Evolutionary conservation across 2,797 vertebrate species (phyloP).

Genomic region (Malacoctenus gilli): DNA sequence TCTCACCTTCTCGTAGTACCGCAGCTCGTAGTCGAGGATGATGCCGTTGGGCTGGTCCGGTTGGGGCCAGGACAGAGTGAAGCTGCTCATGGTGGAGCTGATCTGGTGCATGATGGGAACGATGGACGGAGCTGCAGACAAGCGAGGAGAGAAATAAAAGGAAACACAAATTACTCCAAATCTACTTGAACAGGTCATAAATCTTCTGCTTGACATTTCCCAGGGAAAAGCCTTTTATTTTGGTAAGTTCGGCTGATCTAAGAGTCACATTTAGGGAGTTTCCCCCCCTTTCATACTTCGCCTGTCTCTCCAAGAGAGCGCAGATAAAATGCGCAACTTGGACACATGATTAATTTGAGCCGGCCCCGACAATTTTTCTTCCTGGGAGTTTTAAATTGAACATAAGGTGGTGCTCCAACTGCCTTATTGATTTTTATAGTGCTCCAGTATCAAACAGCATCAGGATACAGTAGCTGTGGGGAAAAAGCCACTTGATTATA

Average conservation of each 20-base stretch:
- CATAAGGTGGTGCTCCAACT: not conserved
- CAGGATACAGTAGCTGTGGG: not conserved
- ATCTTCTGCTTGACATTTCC: too few relatives aligned
- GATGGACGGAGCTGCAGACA: slow-evolving; percentile 95
- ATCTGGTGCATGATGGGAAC: slow-evolving; percentile 99
- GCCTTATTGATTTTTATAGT: slow-evolving; percentile 1
- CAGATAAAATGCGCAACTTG: not conserved
- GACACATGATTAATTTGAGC: slow-evolving; percentile 3
- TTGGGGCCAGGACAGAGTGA: slow-evolving; percentile 97
- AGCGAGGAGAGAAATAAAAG: slow-evolving; percentile 31
- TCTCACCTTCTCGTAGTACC: slow-evolving; percentile 95
- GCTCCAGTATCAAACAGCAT: too few relatives aligned
- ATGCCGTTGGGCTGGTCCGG: slow-evolving; percentile 98
- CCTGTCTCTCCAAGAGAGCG: not conserved
- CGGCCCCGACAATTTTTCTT: not conserved
- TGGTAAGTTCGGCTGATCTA: slow-evolving; percentile 1
- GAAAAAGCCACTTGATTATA: slow-evolving; percentile 6
- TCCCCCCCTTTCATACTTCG: not conserved
- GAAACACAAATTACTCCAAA: too few relatives aligned
- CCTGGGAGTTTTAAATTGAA: not conserved
- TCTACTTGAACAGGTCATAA: too few relatives aligned
- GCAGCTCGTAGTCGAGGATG: slow-evolving; percentile 97
- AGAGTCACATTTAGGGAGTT: not conserved
- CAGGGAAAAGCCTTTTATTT: not conserved
- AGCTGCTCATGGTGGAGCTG: slow-evolving; percentile 97